Evolutionary conservation across 2,888 invertebrate genomes (phyloP).

Genomic region (Muschampia staudingeri): DNA sequence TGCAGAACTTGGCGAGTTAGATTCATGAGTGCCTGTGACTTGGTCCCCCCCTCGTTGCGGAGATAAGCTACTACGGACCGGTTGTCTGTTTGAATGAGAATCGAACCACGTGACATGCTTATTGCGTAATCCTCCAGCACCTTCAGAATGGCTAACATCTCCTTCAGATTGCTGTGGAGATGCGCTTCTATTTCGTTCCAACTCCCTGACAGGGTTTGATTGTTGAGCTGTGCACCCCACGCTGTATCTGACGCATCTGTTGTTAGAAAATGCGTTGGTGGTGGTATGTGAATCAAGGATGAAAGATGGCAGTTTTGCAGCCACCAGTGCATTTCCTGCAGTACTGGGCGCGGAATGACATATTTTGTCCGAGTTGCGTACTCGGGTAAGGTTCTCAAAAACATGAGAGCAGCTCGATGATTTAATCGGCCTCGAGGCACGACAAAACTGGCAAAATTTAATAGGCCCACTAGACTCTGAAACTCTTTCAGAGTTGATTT

Average conservation of each 20-base stretch:
- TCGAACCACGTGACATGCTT: constrained; percentile 21
- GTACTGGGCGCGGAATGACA: background rate
- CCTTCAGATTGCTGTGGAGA: constrained; percentile 23
- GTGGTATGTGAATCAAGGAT: constrained; percentile 40
- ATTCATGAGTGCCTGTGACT: constrained; percentile 40
- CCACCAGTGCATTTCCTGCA: constrained; percentile 56
- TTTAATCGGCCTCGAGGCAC: constrained; percentile 56
- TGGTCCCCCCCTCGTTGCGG: constrained; percentile 55
- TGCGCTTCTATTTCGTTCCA: background rate
- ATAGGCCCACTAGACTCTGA: constrained; percentile 48
- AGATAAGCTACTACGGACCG: constrained; percentile 51
- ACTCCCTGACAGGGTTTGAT: background rate
- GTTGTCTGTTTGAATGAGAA: constrained; percentile 55
- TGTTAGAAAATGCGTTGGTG: constrained; percentile 45
- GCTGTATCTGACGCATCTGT: constrained; percentile 56
- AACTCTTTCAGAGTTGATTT: constrained; percentile 12
- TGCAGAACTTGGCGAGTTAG: constrained; percentile 42
- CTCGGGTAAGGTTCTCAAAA: background rate
- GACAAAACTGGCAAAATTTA: constrained; percentile 60
- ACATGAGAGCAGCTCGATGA: constrained; percentile 37
- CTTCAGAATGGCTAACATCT: constrained; percentile 24
- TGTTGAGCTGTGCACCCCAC: constrained; percentile 47
- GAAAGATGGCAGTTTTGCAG: constrained; percentile 23
- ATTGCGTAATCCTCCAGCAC: background rate
- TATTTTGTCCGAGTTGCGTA: background rate